phyloP scores from a whole-genome alignment of 2,888 invertebrate species.

The Pristionchus mayeri region DNA sequence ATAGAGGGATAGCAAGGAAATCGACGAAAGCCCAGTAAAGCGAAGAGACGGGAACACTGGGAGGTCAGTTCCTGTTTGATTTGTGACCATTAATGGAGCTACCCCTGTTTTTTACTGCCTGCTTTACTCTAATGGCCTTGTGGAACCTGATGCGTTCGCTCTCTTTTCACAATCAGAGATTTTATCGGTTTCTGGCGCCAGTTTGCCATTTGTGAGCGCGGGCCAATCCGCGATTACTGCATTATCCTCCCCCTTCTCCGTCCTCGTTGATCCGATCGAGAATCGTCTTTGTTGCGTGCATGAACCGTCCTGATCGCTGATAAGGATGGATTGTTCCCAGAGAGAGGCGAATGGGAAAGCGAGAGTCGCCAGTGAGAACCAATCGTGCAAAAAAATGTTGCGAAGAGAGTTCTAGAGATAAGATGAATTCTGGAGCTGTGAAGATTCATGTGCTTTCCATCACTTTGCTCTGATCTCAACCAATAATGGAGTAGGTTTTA shows the following conservation, averaged over 20 bases:
- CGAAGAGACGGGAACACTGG: background rate
- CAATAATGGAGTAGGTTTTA: too few relatives aligned
- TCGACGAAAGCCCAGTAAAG: conserved; percentile 7
- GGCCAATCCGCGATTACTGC: conserved; percentile 9
- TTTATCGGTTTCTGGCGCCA: conserved; percentile 14
- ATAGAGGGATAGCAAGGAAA: background rate
- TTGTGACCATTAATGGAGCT: background rate
- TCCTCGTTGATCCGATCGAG: background rate
- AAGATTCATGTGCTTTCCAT: too few relatives aligned
- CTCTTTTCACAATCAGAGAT: background rate
- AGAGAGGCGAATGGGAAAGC: background rate
- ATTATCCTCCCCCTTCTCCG: background rate
- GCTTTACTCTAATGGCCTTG: background rate
- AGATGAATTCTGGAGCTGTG: background rate
- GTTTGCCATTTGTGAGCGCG: background rate
- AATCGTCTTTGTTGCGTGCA: conserved; percentile 16
- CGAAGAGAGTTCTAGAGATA: background rate
- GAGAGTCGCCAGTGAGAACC: background rate
- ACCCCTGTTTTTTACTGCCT: background rate
- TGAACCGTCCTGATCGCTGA: background rate
- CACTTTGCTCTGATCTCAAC: too few relatives aligned
- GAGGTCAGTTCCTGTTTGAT: background rate
- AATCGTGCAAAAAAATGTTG: background rate
- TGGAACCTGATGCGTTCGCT: background rate
- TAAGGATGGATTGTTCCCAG: background rate